Evolutionary conservation across 2,797 vertebrate genomes (phyloP).

Genomic region (Phoeniculus purpureus): DNA sequence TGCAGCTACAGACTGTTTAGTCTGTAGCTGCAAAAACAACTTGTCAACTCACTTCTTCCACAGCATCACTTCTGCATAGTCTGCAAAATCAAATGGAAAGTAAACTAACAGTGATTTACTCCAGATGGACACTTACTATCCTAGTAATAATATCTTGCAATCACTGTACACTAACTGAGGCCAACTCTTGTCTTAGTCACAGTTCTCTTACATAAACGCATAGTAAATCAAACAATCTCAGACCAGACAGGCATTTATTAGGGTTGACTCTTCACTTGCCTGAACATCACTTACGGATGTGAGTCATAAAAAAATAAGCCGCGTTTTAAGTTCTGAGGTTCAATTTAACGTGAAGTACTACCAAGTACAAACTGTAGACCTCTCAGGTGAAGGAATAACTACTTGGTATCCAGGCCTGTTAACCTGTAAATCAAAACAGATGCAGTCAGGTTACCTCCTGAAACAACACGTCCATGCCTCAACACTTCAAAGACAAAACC

Average conservation of each 20-base stretch:
- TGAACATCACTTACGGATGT: neutral
- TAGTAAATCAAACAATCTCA: slow-evolving; percentile 8
- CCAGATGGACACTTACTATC: slow-evolving; percentile 29
- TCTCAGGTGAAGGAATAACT: neutral
- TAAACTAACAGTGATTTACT: slow-evolving; percentile 39
- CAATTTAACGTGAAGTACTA: neutral
- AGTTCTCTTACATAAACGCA: neutral
- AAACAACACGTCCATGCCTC: neutral
- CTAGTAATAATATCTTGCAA: neutral
- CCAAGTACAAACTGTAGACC: accelerated
- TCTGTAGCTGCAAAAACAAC: neutral
- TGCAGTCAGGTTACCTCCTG: neutral
- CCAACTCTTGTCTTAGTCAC: neutral
- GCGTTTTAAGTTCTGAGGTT: slow-evolving; percentile 5
- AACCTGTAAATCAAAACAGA: neutral
- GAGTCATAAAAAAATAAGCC: neutral
- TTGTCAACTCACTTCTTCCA: neutral
- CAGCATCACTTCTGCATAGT: neutral
- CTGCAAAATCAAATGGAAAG: slow-evolving; percentile 45
- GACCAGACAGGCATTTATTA: neutral
- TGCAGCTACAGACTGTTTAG: neutral
- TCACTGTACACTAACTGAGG: neutral
- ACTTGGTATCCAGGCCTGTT: neutral
- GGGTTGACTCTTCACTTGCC: neutral
- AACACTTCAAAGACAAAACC: neutral